Conservation (phyloP, 2,113 vertebrate species). For the Pycnonotus jocosus region DNA sequence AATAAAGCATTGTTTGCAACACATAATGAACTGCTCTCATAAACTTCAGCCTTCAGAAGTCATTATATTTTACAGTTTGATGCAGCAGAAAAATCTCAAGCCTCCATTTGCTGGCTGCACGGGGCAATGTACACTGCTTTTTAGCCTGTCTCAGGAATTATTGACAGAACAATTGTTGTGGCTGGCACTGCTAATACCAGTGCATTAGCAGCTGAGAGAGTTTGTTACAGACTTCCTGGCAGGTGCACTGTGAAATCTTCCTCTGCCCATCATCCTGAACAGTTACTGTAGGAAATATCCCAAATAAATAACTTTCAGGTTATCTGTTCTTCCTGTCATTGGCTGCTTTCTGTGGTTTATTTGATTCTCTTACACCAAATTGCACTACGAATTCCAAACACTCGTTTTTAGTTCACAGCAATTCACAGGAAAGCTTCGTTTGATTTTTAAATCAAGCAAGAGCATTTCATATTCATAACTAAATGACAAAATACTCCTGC, state of each 20-base stretch:
- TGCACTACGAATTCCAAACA: neutral
- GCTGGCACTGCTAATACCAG: conserved; percentile 35
- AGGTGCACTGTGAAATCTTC: neutral
- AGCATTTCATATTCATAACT: neutral
- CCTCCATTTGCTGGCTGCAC: conserved; percentile 55
- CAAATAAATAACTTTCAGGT: neutral
- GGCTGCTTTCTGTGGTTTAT: neutral
- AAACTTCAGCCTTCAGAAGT: conserved; percentile 78
- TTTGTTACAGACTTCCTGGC: conserved; percentile 48
- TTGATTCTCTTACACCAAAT: neutral
- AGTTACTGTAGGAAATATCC: neutral
- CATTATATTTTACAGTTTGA: conserved; percentile 71
- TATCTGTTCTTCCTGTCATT: neutral
- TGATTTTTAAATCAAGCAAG: neutral
- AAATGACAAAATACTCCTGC: neutral
- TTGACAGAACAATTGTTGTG: conserved; percentile 59
- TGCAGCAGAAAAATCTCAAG: conserved; percentile 68
- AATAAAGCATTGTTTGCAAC: conserved; percentile 75
- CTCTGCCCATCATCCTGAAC: neutral
- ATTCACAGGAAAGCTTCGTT: neutral
- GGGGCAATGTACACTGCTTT: neutral
- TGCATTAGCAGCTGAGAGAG: conserved; percentile 65
- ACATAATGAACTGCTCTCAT: conserved; percentile 74
- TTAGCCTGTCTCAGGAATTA: conserved; percentile 66
- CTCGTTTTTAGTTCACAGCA: neutral